A percentile compares a stretch with the other conserved stretches of the same genome.
Evolutionary conservation across 2,888 invertebrate species (phyloP).

Genomic region (Rugalucina vietnamica): DNA sequence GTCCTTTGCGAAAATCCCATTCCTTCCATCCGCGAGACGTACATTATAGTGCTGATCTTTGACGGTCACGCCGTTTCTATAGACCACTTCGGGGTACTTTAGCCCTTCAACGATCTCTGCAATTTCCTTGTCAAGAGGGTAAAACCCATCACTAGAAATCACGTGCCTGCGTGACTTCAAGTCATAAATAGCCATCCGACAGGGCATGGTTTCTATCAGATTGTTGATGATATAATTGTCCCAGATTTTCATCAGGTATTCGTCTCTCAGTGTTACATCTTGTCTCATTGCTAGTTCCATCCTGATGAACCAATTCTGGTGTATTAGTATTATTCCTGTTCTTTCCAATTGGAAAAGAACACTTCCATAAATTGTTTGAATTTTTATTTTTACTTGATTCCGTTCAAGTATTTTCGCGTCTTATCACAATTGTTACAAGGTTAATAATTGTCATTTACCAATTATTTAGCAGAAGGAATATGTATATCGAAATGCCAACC

Average conservation of each 20-base stretch:
- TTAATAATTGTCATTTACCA: too few species aligned
- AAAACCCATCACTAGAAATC: slow-evolving; percentile 63
- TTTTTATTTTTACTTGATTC: too few species aligned
- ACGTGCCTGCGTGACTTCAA: slow-evolving; percentile 56
- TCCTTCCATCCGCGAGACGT: slow-evolving; percentile 73
- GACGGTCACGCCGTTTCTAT: slow-evolving; percentile 68
- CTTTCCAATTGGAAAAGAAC: too few species aligned
- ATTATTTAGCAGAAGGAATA: too few species aligned
- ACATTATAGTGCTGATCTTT: slow-evolving; percentile 69
- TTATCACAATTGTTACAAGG: too few species aligned
- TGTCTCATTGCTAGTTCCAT: slow-evolving; percentile 65
- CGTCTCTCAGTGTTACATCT: slow-evolving; percentile 65
- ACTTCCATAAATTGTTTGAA: too few species aligned
- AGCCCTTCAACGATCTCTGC: slow-evolving; percentile 60
- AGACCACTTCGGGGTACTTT: slow-evolving; percentile 56
- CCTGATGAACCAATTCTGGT: too few species aligned
- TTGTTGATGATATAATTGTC: slow-evolving; percentile 73
- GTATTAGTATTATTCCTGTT: too few species aligned
- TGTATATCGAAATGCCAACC: too few species aligned
- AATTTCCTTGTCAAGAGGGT: slow-evolving; percentile 64
- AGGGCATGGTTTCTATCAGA: slow-evolving; percentile 66
- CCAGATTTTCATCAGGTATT: slow-evolving; percentile 72
- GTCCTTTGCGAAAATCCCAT: slow-evolving; percentile 74
- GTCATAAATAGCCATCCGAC: slow-evolving; percentile 72
- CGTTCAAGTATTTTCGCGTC: too few species aligned